Base-by-base conservation (phyloP, 2,888 invertebrate species). In the Eumacrocentrus americanus region DNA sequence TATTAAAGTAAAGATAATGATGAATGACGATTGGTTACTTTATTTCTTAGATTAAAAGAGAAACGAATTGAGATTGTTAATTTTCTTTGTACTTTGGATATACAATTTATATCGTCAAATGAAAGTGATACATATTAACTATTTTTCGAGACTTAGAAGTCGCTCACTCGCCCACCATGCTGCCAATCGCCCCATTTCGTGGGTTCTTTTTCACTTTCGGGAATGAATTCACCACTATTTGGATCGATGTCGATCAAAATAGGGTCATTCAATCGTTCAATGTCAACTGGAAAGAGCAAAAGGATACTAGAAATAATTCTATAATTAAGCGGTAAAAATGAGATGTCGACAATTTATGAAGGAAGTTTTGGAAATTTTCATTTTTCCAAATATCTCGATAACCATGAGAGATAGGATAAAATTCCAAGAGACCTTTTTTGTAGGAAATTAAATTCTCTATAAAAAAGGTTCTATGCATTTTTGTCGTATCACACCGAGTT, bases 171-270 rank as follows among this genome's bases (percentile, higher is more conserved):
- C 7, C 78, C 76, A 51, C 70, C 68, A 51, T 70, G 62, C 47
- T 78, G 78, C 77, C 77, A 76, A 52, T 78, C 77, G 47, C 78
- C 78, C 75, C 76, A 78, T 64, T 76, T 77, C 6, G 76, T 78
- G 54, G 77, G 77, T 51, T 78, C 69, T 47, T 72, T 72, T 48
- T 78, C 78, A 20, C 48, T 62, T 47, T 77, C 59, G 14, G 72
- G 23, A 55, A 72, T 57, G 18, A 73, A 25, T 60, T 75, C 76
- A 22, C 77, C 74, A 46, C 55, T 76, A 16, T 59, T 61, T 12
- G 72, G 68, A 63, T 78, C 68, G 14, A 70, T 74, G 22, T 75
- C 68, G 2, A 74, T 72, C 46, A 77, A 64, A 16, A 75, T 61
- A 1, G 75, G 67, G 52, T 75, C 73, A 9, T 71, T 63, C n/a